Evolutionary conservation across 1,140 invertebrate genomes (phyloP).

Genomic region (Euborellia annulipes): DNA sequence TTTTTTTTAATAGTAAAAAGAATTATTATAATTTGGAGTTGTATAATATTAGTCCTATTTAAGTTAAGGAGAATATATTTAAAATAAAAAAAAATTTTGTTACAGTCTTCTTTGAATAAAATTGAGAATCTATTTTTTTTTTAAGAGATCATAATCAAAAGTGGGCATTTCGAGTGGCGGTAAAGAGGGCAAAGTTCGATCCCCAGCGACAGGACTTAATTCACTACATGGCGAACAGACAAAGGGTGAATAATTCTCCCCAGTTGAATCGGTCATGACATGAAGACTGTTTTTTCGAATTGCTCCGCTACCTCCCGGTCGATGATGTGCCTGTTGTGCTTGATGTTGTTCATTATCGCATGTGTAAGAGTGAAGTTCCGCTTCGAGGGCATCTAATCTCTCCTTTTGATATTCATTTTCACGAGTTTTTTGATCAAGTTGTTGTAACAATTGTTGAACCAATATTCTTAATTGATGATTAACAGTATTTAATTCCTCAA

Average conservation of each 20-base stretch:
- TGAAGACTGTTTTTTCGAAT: slow-evolving; percentile 16
- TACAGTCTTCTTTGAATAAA: no score
- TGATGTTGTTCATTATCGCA: slow-evolving; percentile 19
- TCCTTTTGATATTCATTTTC: slow-evolving; percentile 36
- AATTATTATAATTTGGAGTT: no score
- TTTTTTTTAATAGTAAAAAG: no score
- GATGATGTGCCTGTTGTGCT: neutral
- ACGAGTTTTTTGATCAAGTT: slow-evolving; percentile 39
- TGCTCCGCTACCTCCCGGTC: neutral
- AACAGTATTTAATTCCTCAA: slow-evolving; percentile 41
- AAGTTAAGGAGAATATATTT: no score
- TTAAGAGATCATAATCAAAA: slow-evolving; percentile 29
- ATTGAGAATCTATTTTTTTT: slow-evolving; percentile 7
- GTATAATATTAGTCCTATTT: no score
- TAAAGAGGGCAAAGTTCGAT: slow-evolving; percentile 28
- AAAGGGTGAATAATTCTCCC: slow-evolving; percentile 23
- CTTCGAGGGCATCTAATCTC: slow-evolving; percentile 31
- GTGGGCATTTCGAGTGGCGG: slow-evolving; percentile 38
- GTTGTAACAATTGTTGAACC: slow-evolving; percentile 36
- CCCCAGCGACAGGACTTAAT: slow-evolving; percentile 20
- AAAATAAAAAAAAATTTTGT: no score
- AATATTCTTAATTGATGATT: slow-evolving; percentile 38
- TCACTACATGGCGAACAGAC: slow-evolving; percentile 27
- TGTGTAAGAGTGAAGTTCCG: slow-evolving; percentile 20
- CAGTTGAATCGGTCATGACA: slow-evolving; percentile 24